Evolutionary conservation across 2,797 vertebrate species (phyloP).

Genomic region (Morelia viridis): DNA sequence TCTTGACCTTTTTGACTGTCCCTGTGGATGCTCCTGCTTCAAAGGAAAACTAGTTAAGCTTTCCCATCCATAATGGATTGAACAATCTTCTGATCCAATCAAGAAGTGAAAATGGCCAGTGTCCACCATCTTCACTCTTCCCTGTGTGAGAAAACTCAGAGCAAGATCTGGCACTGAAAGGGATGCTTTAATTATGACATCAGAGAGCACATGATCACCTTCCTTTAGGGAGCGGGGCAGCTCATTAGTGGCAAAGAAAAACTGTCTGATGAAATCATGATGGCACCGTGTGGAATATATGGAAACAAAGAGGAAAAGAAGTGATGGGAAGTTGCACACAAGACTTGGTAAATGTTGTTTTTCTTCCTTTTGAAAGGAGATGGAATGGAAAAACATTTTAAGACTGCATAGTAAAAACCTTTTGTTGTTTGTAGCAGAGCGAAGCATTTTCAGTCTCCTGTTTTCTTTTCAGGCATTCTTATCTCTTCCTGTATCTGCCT

Average conservation of each 20-base stretch:
- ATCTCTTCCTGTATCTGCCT: constrained; percentile 15
- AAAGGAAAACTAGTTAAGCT: not conserved
- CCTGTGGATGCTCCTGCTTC: not conserved
- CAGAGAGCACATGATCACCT: not conserved
- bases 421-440: constrained; percentile 1
- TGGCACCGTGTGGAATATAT: not conserved
- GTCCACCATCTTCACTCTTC: not conserved
- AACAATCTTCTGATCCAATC: not conserved
- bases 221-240: not conserved
- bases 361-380: not conserved
- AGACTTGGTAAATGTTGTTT: not conserved
- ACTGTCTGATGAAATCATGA: not conserved
- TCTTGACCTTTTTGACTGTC: not conserved
- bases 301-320: not conserved
- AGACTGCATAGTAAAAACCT: not conserved
- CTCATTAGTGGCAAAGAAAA: not conserved
- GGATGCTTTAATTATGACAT: not conserved
- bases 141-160: not conserved
- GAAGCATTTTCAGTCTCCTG: not conserved
- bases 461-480: not conserved
- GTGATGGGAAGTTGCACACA: not conserved
- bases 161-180: not conserved
- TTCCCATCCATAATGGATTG: not conserved
- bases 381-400: not conserved
- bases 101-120: not conserved